Percentiles rank a stretch among this genome's conserved stretches.
Conservation (phyloP, 2,888 invertebrate genomes). For the Dicycla oo region DNA sequence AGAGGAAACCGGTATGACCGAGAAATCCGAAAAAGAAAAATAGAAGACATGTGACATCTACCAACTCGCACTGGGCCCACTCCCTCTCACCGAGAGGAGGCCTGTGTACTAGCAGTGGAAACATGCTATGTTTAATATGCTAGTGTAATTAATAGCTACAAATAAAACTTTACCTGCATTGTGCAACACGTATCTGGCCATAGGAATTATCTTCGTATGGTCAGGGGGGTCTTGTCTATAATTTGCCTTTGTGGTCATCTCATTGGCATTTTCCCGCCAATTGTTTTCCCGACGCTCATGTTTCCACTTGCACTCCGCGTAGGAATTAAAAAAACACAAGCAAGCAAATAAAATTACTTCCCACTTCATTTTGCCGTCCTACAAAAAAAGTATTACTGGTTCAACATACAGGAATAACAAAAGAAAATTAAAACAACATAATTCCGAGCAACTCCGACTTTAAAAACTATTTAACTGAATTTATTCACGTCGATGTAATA, state of each 20-base stretch:
- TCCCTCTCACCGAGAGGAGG: no score
- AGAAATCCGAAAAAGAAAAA: no score
- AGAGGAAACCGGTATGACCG: no score
- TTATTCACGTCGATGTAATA: slow-evolving; percentile 8
- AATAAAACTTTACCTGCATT: slow-evolving; percentile 80
- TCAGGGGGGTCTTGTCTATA: slow-evolving; percentile 88
- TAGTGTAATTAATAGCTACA: not conserved
- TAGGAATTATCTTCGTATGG: slow-evolving; percentile 90
- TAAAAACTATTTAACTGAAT: slow-evolving; percentile 27
- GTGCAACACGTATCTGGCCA: slow-evolving; percentile 94
- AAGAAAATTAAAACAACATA: slow-evolving; percentile 3
- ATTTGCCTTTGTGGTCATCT: slow-evolving; percentile 66
- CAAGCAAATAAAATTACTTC: slow-evolving; percentile 58
- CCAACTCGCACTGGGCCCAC: no score
- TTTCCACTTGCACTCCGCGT: slow-evolving; percentile 69
- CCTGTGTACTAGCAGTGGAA: no score
- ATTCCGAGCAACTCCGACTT: not conserved
- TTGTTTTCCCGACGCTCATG: slow-evolving; percentile 46
- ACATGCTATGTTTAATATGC: no score
- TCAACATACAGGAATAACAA: slow-evolving; percentile 14
- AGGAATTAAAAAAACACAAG: slow-evolving; percentile 63
- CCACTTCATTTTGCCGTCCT: slow-evolving; percentile 69
- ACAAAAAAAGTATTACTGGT: slow-evolving; percentile 21
- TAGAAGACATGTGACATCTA: no score
- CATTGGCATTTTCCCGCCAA: slow-evolving; percentile 71